Base-by-base conservation (phyloP, 1,140 invertebrate genomes). In the Drosophila santomea region DNA sequence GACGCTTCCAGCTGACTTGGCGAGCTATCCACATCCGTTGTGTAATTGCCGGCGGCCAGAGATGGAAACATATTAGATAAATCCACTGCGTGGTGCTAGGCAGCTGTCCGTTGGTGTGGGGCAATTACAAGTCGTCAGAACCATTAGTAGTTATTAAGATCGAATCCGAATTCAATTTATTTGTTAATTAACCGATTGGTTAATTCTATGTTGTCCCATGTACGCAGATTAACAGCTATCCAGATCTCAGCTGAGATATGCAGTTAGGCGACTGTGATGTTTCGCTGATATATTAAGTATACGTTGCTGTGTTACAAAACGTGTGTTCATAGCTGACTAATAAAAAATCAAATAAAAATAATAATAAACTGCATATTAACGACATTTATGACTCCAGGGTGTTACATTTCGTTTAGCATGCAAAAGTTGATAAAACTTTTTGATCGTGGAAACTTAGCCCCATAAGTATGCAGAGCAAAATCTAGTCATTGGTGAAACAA, bases 91-190 rank as follows among this genome's bases (percentile, higher is more conserved):
- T 78, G 50, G 15, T 41, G 14, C 43, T 39, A 15, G 56, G 68
- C 63, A 36, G 61, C 64, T 36, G 15, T 36, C n/a, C 47, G 28
- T 25, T 11, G 47, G 47, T 50, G 47, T 23, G 44, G 60, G 41
- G 52, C 48, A 78, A 81, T 85, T 82, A 72, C 67, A 48, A n/a
- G 4, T 35, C 15, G 36, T 25, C 48, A 61, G 44, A 68, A 50
- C 83, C 47, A 68, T 86, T 88, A 82, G 41, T 45, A 38, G 83
- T 75, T 82, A 81, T 81, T 86, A 78, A 85, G 72, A 66, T 73
- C 71, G 43, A 56, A 71, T 71, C 62, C 57, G 52, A 75, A 88
- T 78, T 64, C 58, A 82, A 79, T 86, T 78, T 73, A 75, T 86
- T 79, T 72, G 71, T 60, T 75, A 72, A 67, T 64, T 60, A 71